Conservation (phyloP, 2,888 invertebrate genomes). For the Eumerus sabulonum region DNA sequence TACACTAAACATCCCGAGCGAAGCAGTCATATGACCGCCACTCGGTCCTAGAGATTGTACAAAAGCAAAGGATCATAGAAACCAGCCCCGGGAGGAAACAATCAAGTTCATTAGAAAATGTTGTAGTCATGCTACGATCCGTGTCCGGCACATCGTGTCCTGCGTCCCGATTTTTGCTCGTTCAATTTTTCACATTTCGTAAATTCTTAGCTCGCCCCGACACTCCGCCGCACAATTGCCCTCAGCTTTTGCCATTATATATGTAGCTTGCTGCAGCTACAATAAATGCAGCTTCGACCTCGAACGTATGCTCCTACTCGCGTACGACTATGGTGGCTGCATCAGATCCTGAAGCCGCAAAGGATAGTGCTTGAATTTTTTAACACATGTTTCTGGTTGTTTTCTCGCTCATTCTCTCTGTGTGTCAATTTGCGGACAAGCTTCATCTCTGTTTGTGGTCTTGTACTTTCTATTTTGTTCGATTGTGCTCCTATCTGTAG, state of each 20-base stretch:
- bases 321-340: not conserved
- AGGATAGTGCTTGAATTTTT: constrained; percentile 69
- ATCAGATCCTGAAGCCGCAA: constrained; percentile 54
- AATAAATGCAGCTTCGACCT: constrained; percentile 8
- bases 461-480: not conserved
- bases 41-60: too few relatives aligned
- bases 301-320: not conserved
- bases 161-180: too few relatives aligned
- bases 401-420: constrained; percentile 47
- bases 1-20: constrained; percentile 18
- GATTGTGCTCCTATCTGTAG: constrained; percentile 6
- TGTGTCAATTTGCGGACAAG: constrained; percentile 68
- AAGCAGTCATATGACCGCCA: not conserved
- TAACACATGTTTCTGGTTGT: constrained; percentile 63
- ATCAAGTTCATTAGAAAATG: constrained; percentile 68
- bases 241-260: constrained; percentile 33
- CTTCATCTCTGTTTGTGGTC: constrained; percentile 58
- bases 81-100: constrained; percentile 54
- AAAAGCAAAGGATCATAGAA: not conserved
- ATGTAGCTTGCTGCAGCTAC: constrained; percentile 31
- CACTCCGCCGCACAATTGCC: not conserved
- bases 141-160: not conserved
- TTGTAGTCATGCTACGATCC: constrained; percentile 21
- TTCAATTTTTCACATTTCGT: constrained; percentile 54
- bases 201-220: constrained; percentile 22